phyloP scores from a whole-genome alignment of 2,797 vertebrate species.

The Scolopax bukidnonensis region DNA sequence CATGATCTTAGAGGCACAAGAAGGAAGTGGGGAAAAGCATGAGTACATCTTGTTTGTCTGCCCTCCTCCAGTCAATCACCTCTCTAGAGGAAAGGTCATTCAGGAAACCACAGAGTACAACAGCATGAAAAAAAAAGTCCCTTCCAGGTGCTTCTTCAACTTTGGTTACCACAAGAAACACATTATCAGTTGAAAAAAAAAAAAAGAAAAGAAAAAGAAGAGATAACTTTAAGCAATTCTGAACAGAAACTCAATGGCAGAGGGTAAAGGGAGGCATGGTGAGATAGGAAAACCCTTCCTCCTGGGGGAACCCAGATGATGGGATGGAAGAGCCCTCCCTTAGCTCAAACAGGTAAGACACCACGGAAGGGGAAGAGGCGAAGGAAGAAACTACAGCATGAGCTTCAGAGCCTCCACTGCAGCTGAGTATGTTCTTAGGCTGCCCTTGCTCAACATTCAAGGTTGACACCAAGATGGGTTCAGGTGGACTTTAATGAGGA shows the following conservation, averaged over 20 bases:
- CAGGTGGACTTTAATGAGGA: neutral
- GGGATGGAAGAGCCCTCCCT: neutral
- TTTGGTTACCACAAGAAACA: neutral
- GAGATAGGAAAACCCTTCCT: neutral
- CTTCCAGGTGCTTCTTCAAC: neutral
- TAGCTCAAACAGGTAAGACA: neutral
- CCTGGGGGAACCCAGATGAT: neutral
- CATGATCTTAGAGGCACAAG: neutral
- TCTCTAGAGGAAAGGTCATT: neutral
- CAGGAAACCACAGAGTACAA: neutral
- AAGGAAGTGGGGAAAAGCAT: fast-evolving
- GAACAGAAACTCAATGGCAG: neutral
- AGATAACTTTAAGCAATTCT: neutral
- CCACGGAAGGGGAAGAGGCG: neutral
- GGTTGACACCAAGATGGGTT: neutral
- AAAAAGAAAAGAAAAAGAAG: fast-evolving
- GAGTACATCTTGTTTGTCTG: neutral
- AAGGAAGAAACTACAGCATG: neutral
- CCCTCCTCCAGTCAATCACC: neutral
- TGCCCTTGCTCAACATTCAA: neutral
- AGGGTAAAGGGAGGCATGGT: neutral
- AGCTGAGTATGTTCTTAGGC: neutral
- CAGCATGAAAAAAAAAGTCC: neutral
- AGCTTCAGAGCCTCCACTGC: neutral
- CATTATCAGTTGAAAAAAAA: neutral